Conservation (phyloP, 2,797 vertebrate species). For the Poeciliopsis presidionis region DNA sequence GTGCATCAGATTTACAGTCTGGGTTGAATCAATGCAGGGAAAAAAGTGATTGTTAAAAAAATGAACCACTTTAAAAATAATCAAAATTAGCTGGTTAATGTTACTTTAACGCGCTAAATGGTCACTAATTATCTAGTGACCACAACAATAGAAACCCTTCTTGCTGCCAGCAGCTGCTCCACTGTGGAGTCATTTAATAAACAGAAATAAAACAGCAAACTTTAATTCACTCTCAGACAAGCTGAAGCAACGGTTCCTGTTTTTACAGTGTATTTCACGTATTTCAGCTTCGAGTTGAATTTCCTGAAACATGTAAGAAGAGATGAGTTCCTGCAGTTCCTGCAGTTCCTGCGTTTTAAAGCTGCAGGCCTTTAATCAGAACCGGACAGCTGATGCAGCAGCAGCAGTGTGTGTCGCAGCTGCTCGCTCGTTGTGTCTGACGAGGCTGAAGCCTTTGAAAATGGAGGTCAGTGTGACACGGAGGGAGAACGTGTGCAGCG, state of each 20-base stretch:
- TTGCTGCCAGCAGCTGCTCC: background rate
- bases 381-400: background rate
- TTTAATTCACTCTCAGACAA: background rate
- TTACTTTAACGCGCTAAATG: too few relatives aligned
- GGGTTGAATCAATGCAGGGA: too few relatives aligned
- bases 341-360: background rate
- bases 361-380: background rate
- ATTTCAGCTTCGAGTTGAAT: background rate
- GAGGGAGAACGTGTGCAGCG: slow-evolving; percentile 7
- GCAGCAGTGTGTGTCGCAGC: slow-evolving; percentile 5
- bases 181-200: background rate
- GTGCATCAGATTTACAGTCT: too few relatives aligned
- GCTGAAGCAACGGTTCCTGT: background rate
- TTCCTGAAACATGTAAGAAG: background rate
- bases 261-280: background rate
- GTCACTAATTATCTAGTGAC: too few relatives aligned
- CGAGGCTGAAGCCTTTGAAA: slow-evolving; percentile 12
- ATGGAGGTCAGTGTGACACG: slow-evolving; percentile 57
- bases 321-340: background rate
- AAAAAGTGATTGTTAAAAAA: too few relatives aligned
- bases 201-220: background rate
- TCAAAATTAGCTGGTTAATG: too few relatives aligned
- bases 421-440: background rate
- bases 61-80: too few relatives aligned
- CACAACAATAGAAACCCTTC: background rate